Conservation (phyloP, 2,797 vertebrate species). For the Holocentrus rufus region DNA sequence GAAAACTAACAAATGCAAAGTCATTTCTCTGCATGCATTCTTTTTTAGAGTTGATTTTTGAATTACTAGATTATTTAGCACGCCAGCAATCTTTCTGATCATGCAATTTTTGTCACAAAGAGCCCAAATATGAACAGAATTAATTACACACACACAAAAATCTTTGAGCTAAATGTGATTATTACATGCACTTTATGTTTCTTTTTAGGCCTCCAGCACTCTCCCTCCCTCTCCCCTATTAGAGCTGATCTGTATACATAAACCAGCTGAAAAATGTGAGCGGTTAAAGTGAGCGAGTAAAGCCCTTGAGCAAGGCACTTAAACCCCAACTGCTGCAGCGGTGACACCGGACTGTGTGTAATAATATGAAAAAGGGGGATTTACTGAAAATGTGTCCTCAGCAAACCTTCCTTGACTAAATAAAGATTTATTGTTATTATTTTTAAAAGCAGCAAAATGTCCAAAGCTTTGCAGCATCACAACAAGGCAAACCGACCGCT, state of each 20-base stretch:
- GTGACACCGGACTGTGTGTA: background rate
- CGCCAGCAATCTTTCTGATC: too few species aligned
- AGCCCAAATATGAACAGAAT: background rate
- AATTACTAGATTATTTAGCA: background rate
- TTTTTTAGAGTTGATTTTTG: background rate
- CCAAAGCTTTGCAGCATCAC: constrained; percentile 26
- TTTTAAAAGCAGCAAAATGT: constrained; percentile 44
- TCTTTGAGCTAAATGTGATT: too few species aligned
- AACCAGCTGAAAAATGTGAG: background rate
- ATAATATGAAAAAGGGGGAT: constrained; percentile 15
- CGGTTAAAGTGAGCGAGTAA: background rate
- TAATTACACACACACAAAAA: background rate
- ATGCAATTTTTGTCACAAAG: background rate
- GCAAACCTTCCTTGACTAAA: constrained; percentile 29
- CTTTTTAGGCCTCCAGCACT: too few species aligned
- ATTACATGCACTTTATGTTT: too few species aligned
- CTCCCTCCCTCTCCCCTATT: background rate
- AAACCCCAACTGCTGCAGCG: constrained; percentile 8
- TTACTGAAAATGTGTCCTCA: constrained; percentile 42
- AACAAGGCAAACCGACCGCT: constrained; percentile 34
- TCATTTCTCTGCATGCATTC: too few species aligned
- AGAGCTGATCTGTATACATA: background rate
- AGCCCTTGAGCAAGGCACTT: constrained; percentile 6
- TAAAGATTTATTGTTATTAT: constrained; percentile 41
- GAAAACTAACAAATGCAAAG: too few species aligned